Percentiles rank a stretch among this genome's conserved stretches.
Evolutionary conservation across 2,888 invertebrate species (phyloP).

Genomic region (Drosophila phalerata): DNA sequence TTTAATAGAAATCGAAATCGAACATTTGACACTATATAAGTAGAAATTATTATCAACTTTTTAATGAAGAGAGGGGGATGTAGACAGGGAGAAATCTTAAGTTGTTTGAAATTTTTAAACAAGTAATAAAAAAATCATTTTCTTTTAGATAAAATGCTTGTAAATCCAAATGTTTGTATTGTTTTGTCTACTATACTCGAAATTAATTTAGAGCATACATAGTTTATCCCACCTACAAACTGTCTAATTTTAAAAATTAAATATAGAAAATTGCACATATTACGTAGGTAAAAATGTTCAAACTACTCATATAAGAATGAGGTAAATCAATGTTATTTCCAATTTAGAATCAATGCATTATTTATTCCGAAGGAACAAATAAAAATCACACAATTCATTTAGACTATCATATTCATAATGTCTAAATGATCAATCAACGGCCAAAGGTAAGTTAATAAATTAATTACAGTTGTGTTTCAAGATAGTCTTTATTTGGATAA

Average conservation of each 20-base stretch:
- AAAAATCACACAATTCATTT: constrained; percentile 4
- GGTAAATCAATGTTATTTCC: constrained; percentile 6
- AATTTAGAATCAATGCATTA: constrained; percentile 5
- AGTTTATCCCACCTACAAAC: constrained; percentile 4
- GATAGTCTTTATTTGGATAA: not conserved
- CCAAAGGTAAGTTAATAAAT: not conserved
- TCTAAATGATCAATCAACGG: not conserved
- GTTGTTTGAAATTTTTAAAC: too few relatives aligned
- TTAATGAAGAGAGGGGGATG: too few relatives aligned
- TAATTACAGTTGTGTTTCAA: not conserved
- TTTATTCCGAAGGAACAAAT: constrained; percentile 10
- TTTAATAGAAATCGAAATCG: not conserved
- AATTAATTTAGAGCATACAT: not conserved
- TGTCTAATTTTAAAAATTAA: not conserved
- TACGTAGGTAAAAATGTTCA: constrained; percentile 7
- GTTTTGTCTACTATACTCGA: not conserved
- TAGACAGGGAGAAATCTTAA: too few relatives aligned
- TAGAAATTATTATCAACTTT: too few relatives aligned
- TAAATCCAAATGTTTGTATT: not conserved
- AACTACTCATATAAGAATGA: not conserved
- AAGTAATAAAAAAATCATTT: too few relatives aligned
- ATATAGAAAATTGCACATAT: constrained; percentile 5
- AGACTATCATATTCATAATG: not conserved
- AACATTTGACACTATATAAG: not conserved
- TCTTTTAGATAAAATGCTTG: not conserved